phyloP scores from a whole-genome alignment of 2,113 vertebrate species.

The Corvus hawaiiensis region DNA sequence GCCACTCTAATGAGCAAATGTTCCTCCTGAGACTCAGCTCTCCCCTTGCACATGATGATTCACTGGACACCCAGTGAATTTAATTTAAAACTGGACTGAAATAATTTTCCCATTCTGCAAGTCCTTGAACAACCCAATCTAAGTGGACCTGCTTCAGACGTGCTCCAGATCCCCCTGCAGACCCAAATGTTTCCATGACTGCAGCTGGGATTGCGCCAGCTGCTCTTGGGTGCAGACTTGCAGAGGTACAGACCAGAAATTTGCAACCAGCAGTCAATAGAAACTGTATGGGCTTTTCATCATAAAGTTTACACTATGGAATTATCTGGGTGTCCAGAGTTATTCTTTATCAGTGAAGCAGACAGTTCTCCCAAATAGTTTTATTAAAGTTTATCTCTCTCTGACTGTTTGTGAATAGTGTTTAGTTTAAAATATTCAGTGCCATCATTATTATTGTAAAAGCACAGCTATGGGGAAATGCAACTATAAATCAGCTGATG shows the following conservation, averaged over 20 bases:
- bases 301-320: background rate
- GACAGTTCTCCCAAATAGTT: background rate
- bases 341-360: background rate
- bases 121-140: background rate
- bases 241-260: background rate
- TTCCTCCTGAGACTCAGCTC: background rate
- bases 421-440: background rate
- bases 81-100: background rate
- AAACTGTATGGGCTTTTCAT: background rate
- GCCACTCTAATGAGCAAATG: background rate
- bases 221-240: background rate
- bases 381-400: background rate
- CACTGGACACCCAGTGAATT: background rate
- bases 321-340: background rate
- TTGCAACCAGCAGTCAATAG: background rate
- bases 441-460: background rate
- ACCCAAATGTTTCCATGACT: background rate
- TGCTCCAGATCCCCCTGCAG: background rate
- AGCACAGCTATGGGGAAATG: background rate
- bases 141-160: background rate
- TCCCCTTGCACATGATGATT: background rate
- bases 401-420: background rate
- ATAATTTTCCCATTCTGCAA: background rate
- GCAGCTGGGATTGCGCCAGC: fast-evolving
- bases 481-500: background rate